These are phyloP conservation scores for Paramisgurnus dabryanus DNA, from an alignment of 2,113 vertebrate genomes.

Conservation along the genomic window DNA sequence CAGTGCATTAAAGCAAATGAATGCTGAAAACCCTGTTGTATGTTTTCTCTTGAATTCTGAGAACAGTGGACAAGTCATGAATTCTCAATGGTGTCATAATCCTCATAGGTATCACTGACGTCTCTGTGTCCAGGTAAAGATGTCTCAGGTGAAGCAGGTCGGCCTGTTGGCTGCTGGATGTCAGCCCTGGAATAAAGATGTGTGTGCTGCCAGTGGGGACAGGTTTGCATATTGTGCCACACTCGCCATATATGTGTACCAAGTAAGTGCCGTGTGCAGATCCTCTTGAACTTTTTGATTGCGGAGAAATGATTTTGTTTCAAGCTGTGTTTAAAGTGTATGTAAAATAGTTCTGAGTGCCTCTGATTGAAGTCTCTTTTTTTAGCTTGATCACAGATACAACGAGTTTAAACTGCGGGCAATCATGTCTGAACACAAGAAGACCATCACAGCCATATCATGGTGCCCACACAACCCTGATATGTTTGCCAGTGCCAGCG, in stretches of 20 bases:
- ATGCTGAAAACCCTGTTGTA: neutral
- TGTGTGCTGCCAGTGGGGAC: slow-evolving; percentile 91
- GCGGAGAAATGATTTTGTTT: neutral
- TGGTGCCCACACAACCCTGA: slow-evolving; percentile 95
- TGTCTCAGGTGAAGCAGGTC: slow-evolving; percentile 96
- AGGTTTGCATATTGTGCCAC: slow-evolving; percentile 97
- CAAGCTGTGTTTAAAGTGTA: too few species aligned
- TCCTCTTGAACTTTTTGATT: neutral
- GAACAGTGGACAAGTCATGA: neutral
- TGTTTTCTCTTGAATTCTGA: neutral
- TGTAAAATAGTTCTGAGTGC: neutral
- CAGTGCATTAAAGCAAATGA: too few species aligned
- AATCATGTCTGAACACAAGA: slow-evolving; percentile 99
- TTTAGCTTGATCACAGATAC: slow-evolving; percentile 85
- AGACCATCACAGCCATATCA: slow-evolving; percentile 95
- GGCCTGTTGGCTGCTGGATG: slow-evolving; percentile 93
- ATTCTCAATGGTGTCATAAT: neutral
- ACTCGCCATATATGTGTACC: slow-evolving; percentile 93
- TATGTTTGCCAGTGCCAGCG: slow-evolving; percentile 89
- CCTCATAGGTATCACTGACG: neutral
- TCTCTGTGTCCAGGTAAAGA: slow-evolving; percentile 75
- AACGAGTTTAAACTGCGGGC: slow-evolving; percentile 93
- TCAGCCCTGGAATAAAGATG: slow-evolving; percentile 98
- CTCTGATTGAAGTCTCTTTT: neutral
- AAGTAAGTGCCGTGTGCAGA: slow-evolving; percentile 73